Conservation (phyloP, 2,113 vertebrate species). For the Caracal caracal region DNA sequence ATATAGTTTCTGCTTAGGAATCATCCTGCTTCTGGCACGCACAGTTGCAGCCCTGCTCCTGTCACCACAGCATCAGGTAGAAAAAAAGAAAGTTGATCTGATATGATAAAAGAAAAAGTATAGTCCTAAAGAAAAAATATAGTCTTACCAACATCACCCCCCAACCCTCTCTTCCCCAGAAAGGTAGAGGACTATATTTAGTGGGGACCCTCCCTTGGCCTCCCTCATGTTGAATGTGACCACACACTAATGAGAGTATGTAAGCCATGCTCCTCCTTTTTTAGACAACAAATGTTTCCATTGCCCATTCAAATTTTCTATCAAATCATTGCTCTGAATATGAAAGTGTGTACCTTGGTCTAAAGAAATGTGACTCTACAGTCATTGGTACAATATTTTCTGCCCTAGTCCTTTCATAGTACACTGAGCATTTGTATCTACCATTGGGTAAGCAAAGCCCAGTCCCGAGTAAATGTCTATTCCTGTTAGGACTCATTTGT, state of each 20-base stretch:
- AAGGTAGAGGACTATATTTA: not conserved
- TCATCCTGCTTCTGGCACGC: not conserved
- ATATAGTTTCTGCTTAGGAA: not conserved
- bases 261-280: not conserved
- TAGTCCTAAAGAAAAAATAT: not conserved
- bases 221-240: not conserved
- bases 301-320: not conserved
- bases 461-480: not conserved
- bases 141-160: not conserved
- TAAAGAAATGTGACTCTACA: not conserved
- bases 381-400: not conserved
- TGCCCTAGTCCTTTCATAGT: slow-evolving; percentile 19
- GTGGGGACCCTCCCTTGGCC: not conserved
- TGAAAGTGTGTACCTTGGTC: slow-evolving; percentile 20
- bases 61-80: not conserved
- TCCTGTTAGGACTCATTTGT: not conserved
- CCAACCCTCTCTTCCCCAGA: not conserved
- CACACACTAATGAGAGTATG: not conserved
- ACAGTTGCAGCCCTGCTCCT: not conserved
- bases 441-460: not conserved
- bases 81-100: not conserved
- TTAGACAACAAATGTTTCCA: slow-evolving; percentile 11
- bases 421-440: slow-evolving; percentile 7
- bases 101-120: not conserved
- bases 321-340: not conserved